Evolutionary conservation across 2,113 vertebrate genomes (phyloP).

Genomic region (Tychaedon coryphoeus): DNA sequence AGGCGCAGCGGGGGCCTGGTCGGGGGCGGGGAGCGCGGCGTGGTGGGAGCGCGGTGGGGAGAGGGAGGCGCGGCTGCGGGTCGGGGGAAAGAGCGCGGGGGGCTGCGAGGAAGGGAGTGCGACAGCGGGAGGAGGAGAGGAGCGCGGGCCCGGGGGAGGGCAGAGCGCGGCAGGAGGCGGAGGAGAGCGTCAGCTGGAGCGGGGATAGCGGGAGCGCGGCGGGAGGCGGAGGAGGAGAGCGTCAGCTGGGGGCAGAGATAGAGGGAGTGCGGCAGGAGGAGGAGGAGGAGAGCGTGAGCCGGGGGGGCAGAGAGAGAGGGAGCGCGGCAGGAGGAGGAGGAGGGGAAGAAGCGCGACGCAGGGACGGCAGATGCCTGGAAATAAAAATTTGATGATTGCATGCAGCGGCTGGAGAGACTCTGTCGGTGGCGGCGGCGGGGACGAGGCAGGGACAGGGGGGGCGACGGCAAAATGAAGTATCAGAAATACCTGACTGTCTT

Average conservation of each 20-base stretch:
- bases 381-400: conserved; percentile 86
- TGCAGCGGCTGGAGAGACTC: conserved; percentile 87
- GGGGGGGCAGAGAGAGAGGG: background rate
- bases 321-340: conserved; percentile 32
- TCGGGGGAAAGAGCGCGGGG: background rate
- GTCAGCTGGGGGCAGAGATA: conserved; percentile 15
- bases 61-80: conserved; percentile 10
- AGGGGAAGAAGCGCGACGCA: conserved; percentile 77
- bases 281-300: conserved; percentile 17
- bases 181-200: conserved; percentile 35
- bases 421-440: conserved; percentile 86
- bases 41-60: background rate
- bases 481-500: conserved; percentile 99
- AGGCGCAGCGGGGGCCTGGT: background rate
- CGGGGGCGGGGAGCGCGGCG: background rate
- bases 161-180: conserved; percentile 17
- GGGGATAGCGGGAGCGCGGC: background rate
- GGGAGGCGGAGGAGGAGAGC: conserved; percentile 27
- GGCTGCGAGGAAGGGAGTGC: background rate
- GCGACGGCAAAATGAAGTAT: conserved; percentile 96
- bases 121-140: background rate
- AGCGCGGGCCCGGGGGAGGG: conserved; percentile 4
- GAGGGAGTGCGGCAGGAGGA: background rate
- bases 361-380: conserved; percentile 86
- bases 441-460: conserved; percentile 86